A percentile compares a stretch with the other conserved stretches of the same genome.
Conservation (phyloP, 1,140 invertebrate genomes). For the Zophobas morio region DNA sequence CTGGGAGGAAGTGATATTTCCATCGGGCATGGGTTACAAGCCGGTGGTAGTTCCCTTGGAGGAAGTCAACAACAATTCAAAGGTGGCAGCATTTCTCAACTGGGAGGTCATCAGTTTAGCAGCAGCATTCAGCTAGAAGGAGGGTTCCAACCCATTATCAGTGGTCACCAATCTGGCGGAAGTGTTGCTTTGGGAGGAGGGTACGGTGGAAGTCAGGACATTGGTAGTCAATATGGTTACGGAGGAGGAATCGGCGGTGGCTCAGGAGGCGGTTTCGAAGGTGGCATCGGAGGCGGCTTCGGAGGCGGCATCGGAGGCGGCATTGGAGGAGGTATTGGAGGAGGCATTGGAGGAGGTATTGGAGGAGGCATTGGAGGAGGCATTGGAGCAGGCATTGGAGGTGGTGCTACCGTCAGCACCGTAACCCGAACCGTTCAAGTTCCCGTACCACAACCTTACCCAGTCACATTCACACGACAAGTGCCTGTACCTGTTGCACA, state of each 20-base stretch:
- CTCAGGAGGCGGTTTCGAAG: constrained; percentile 49
- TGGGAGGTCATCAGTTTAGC: constrained; percentile 13
- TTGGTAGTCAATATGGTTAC: constrained; percentile 49
- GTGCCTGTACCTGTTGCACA: constrained; percentile 66
- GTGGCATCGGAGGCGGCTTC: constrained; percentile 51
- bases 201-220: constrained; percentile 1
- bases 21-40: not conserved
- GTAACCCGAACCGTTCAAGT: constrained; percentile 59
- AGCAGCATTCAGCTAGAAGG: constrained; percentile 7
- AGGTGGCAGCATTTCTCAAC: constrained; percentile 46
- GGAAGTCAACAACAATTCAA: constrained; percentile 67
- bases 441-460: constrained; percentile 63
- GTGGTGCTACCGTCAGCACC: constrained; percentile 56
- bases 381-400: constrained; percentile 51
- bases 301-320: constrained; percentile 49
- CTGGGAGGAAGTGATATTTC: not conserved
- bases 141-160: not conserved
- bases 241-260: constrained; percentile 49
- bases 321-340: constrained; percentile 52
- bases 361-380: constrained; percentile 52
- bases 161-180: constrained; percentile 14
- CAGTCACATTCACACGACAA: constrained; percentile 69
- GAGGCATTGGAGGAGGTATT: constrained; percentile 55
- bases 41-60: not conserved
- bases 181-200: constrained; percentile 41